phyloP scores from a whole-genome alignment of 2,113 vertebrate species.

The Jaculus jaculus region DNA sequence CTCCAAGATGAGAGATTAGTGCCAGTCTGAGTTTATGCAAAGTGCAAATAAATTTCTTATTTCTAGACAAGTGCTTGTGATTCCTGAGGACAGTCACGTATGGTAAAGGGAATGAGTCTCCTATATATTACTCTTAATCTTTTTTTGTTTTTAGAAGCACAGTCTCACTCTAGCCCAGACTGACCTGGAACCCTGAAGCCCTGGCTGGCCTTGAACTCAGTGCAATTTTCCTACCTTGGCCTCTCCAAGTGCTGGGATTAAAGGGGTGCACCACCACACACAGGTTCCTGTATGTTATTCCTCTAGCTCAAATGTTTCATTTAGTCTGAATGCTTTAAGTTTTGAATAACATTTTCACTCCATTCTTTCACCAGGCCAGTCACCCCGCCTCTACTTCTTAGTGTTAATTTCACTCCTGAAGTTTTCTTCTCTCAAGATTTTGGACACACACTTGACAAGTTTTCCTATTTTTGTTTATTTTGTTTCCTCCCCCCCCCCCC shows the following conservation, averaged over 20 bases:
- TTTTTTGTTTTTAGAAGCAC: no score
- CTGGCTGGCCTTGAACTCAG: no score
- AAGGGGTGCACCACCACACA: no score
- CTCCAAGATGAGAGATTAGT: not conserved
- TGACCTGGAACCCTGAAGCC: no score
- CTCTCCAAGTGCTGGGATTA: no score
- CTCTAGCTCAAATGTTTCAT: not conserved
- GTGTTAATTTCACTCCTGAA: not conserved
- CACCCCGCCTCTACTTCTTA: not conserved
- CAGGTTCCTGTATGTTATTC: not conserved
- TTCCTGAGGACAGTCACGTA: fast-evolving
- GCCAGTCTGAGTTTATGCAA: not conserved
- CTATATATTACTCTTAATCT: no score
- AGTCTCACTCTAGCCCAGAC: no score
- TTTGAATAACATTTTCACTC: not conserved
- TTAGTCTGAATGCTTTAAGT: not conserved
- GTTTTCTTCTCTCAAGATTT: not conserved
- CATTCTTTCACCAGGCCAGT: not conserved
- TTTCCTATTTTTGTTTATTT: not conserved
- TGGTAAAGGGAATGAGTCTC: not conserved
- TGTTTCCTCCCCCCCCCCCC: not conserved
- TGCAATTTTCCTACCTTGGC: no score
- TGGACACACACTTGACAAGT: not conserved
- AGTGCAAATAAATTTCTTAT: not conserved
- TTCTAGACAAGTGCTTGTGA: not conserved